A percentile compares a stretch with the other conserved stretches of the same genome.
Evolutionary conservation across 1,140 invertebrate genomes (phyloP).

Genomic region (Cotesia chilonis): DNA sequence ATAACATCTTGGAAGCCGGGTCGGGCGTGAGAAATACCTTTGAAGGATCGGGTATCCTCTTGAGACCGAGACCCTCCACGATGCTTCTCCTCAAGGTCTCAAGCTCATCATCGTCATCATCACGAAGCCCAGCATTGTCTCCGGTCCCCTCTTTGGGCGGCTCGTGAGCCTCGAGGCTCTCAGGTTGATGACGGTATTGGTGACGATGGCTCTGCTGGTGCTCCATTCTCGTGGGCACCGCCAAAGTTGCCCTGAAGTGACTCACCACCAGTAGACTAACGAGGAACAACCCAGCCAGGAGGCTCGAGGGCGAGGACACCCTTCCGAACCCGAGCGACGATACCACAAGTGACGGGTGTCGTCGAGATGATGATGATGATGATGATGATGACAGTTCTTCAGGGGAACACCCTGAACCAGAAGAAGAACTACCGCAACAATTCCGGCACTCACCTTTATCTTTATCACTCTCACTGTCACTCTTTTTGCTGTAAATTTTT

Average conservation of each 20-base stretch:
- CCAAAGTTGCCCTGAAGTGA: slow-evolving; percentile 31
- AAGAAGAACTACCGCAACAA: neutral
- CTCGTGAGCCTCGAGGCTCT: slow-evolving; percentile 8
- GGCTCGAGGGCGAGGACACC: neutral
- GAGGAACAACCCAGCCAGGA: slow-evolving; percentile 27
- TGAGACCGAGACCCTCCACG: slow-evolving; percentile 60
- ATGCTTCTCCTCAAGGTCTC: slow-evolving; percentile 61
- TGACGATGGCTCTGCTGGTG: slow-evolving; percentile 16
- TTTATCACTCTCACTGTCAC: neutral
- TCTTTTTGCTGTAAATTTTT: neutral
- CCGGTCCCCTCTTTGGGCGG: neutral
- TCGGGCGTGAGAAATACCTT: slow-evolving; percentile 52
- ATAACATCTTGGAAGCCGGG: neutral
- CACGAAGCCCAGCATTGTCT: slow-evolving; percentile 10
- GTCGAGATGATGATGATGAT: neutral
- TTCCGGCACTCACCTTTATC: neutral
- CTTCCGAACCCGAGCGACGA: slow-evolving; percentile 12
- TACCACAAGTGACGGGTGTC: slow-evolving; percentile 16
- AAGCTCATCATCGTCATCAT: slow-evolving; percentile 40
- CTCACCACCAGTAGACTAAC: slow-evolving; percentile 33
- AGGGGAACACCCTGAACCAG: too few species aligned
- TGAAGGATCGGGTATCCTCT: slow-evolving; percentile 62
- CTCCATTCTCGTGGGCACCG: slow-evolving; percentile 32
- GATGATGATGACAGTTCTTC: neutral
- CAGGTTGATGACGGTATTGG: neutral